Base-by-base conservation (phyloP, 1,140 invertebrate species). In the Gerris buenoi region DNA sequence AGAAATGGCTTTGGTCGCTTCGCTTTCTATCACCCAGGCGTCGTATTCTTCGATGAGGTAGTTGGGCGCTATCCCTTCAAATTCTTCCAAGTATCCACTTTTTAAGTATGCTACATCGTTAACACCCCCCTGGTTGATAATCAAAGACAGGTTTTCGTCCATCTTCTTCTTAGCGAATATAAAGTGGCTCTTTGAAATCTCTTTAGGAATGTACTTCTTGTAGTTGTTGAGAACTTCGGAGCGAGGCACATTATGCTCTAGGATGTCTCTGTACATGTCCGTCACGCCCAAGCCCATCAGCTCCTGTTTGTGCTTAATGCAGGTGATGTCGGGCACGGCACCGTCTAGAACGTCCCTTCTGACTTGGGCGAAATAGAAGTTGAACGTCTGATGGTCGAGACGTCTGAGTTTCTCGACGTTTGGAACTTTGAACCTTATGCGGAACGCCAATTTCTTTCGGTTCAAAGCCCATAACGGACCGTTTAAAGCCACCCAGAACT, bases 301-400 rank as follows among this genome's bases (percentile, higher is more conserved):
- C 77, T 90, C 85, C 62, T 83, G 77, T 75, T 87, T 87, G 69
- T 87, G 83, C 68, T 85, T 84, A 33, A 88, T 85, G 78, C 87
- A 89, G 67, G 83, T 81, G 65, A 91, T 85, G 74, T 90, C 88
- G 23, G 84, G 79, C 69, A 95, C 86, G 73, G 85, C 85, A 72
- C 87, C 89, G 59, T 88, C 80, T 46, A 91, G 78, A 22, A 93
- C 84, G 81, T 93, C 91, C 73, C 82, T 80, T 46, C 88, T 79
- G 28, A 86, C 86, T 85, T 95, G 92, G 76, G 86, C 84, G 76
- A 91, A 94, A 75, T 88, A 89, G 77, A 92, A 94, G 72, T 91
- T 83, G 73, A 90, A 91, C 15, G 90, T 86, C 64, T 83, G 82
- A 25, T 77, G 70, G 78, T 93, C 91, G 46, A 88, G 77, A 65